Evolutionary conservation across 2,888 invertebrate genomes (phyloP).

Genomic region (Microplitis manilae): DNA sequence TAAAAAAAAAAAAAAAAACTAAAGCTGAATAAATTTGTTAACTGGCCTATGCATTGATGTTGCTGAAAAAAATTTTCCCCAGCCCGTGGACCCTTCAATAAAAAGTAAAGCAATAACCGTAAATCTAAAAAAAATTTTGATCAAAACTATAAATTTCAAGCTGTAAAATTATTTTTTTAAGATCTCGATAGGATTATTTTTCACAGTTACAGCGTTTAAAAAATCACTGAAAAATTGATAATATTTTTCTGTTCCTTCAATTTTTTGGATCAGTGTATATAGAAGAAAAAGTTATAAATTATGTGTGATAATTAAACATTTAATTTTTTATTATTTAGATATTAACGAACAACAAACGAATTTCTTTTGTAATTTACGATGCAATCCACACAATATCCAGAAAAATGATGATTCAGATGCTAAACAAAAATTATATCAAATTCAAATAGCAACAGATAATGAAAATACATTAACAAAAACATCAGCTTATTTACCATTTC

Average conservation of each 20-base stretch:
- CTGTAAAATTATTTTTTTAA: too few relatives aligned
- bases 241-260: too few relatives aligned
- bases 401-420: conserved; percentile 39
- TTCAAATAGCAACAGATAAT: not conserved
- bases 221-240: too few relatives aligned
- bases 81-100: too few relatives aligned
- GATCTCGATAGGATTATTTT: too few relatives aligned
- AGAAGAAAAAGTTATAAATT: not conserved
- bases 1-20: too few relatives aligned
- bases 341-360: conserved; percentile 53
- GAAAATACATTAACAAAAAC: conserved; percentile 61
- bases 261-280: not conserved
- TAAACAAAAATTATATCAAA: conserved; percentile 71
- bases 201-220: too few relatives aligned
- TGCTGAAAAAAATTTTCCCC: too few relatives aligned
- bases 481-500: conserved; percentile 80
- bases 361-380: conserved; percentile 79
- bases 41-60: too few relatives aligned
- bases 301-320: not conserved
- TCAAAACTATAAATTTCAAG: not conserved
- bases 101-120: not conserved
- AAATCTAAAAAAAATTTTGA: not conserved
- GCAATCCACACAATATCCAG: conserved; percentile 72
- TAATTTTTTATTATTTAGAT: conserved; percentile 47
- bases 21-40: too few relatives aligned